Evolutionary conservation across 2,797 vertebrate genomes (phyloP).

Genomic region (Psittacula derbiana): DNA sequence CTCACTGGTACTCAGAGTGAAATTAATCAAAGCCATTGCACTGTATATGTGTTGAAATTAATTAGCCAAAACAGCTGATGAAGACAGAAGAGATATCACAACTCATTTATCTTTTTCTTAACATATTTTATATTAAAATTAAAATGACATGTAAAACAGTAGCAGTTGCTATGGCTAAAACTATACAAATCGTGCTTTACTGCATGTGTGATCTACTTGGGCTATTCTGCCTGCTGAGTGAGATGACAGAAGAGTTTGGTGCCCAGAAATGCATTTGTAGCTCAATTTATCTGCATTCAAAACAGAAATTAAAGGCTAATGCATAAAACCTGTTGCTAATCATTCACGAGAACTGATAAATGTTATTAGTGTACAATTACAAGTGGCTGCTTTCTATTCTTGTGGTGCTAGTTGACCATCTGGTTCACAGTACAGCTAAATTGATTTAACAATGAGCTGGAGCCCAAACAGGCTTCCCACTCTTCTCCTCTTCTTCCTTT

Average conservation of each 20-base stretch:
- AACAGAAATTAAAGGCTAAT: not conserved
- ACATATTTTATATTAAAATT: not conserved
- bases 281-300: not conserved
- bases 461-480: not conserved
- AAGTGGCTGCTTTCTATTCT: not conserved
- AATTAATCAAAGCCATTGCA: slow-evolving; percentile 29
- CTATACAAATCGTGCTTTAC: not conserved
- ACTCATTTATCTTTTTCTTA: slow-evolving; percentile 16
- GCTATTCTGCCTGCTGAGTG: not conserved
- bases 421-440: not conserved
- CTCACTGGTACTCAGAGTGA: not conserved
- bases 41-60: not conserved
- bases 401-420: not conserved
- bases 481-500: not conserved
- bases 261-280: not conserved
- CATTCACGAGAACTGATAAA: not conserved
- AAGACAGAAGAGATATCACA: not conserved
- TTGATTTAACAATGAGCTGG: not conserved
- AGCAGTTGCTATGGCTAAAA: not conserved
- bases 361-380: not conserved
- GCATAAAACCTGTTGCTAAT: not conserved
- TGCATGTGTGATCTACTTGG: not conserved
- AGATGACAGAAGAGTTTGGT: not conserved
- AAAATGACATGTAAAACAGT: not conserved
- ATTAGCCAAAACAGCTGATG: slow-evolving; percentile 27